These are phyloP conservation scores for Mystacornis crossleyi DNA, from an alignment of 2,113 vertebrate genomes.

Conservation along the genomic window DNA sequence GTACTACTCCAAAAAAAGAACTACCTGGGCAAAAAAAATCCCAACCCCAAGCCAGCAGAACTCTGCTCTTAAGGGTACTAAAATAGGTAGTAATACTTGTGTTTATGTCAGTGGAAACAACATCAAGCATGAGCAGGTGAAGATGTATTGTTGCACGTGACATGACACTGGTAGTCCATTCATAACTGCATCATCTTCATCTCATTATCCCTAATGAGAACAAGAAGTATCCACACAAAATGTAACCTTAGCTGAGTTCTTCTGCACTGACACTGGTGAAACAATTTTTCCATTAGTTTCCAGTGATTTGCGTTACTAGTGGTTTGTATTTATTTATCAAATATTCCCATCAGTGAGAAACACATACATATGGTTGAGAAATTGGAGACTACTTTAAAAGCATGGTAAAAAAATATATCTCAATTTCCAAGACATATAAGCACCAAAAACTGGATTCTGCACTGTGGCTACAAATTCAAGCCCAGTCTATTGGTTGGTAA, in stretches of 20 bases:
- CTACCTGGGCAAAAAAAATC: neutral
- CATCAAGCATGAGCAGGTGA: neutral
- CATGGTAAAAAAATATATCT: neutral
- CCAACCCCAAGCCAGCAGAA: neutral
- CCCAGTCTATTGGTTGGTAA: neutral
- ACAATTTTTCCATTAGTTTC: neutral
- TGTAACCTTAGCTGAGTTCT: neutral
- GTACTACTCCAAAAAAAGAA: neutral
- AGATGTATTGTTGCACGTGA: neutral
- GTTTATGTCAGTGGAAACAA: neutral
- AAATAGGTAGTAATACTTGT: neutral
- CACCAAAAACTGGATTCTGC: neutral
- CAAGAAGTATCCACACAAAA: neutral
- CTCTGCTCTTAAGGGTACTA: neutral
- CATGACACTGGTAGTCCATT: neutral
- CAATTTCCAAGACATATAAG: neutral
- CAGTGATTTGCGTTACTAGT: neutral
- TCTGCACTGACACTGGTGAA: neutral
- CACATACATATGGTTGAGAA: neutral
- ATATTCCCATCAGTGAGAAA: neutral
- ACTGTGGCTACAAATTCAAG: neutral
- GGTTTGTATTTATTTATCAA: neutral
- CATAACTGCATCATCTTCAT: neutral
- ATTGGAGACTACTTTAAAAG: neutral
- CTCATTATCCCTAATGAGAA: neutral